Conservation (phyloP, 2,797 vertebrate genomes). For the Chrysocyon brachyurus region DNA sequence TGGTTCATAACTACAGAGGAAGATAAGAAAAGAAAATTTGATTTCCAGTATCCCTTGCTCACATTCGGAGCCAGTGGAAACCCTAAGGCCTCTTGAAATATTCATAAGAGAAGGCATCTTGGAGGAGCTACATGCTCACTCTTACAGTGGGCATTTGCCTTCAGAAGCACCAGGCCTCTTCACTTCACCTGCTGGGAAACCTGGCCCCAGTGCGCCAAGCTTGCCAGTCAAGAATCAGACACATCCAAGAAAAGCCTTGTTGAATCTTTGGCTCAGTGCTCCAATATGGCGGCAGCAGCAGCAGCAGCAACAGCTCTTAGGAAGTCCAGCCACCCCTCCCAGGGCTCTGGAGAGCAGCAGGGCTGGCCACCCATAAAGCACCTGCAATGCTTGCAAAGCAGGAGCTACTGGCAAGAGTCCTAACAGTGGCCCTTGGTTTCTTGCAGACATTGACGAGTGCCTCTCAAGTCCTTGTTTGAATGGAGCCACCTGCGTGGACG, state of each 20-base stretch:
- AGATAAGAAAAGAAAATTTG: background rate
- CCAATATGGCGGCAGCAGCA: slow-evolving; percentile 70
- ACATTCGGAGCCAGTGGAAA: background rate
- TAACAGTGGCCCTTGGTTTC: slow-evolving; percentile 94
- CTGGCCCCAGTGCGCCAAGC: background rate
- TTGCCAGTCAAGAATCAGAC: background rate
- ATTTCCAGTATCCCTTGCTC: background rate
- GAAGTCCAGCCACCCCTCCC: slow-evolving; percentile 68
- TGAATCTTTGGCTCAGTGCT: slow-evolving; percentile 37
- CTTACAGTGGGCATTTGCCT: background rate
- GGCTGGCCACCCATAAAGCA: slow-evolving; percentile 74
- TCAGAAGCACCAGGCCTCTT: background rate
- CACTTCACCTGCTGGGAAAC: background rate
- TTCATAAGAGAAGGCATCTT: background rate
- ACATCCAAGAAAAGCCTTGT: background rate
- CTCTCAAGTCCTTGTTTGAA: slow-evolving; percentile 97
- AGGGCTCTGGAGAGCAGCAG: slow-evolving; percentile 34
- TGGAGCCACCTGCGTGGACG: slow-evolving; percentile 98
- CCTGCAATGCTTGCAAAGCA: slow-evolving; percentile 78
- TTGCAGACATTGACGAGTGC: slow-evolving; percentile 99
- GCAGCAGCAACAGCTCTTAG: slow-evolving; percentile 77
- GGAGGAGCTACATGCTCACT: background rate
- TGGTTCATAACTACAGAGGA: background rate
- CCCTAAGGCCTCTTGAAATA: background rate
- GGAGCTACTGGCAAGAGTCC: slow-evolving; percentile 89